Percentiles rank a stretch among this genome's conserved stretches.
Conservation (phyloP, 2,797 vertebrate species). For the Pseudopleuronectes americanus region DNA sequence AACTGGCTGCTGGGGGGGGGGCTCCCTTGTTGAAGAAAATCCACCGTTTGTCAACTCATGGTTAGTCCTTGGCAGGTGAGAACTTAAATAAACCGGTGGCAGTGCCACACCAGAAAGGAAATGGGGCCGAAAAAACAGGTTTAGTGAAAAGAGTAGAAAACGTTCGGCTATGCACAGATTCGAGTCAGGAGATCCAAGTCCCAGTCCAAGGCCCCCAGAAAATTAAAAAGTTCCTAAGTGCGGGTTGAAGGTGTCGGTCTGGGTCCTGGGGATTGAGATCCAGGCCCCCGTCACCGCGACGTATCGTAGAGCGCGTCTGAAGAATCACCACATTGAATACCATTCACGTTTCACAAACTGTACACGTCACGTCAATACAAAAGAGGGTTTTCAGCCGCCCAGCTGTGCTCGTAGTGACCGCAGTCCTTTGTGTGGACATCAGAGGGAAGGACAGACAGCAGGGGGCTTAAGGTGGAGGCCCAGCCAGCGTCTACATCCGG, state of each 20-base stretch:
- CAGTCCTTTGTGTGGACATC: conserved; percentile 54
- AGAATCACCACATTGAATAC: conserved; percentile 75
- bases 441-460: conserved; percentile 34
- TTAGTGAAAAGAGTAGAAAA: neutral
- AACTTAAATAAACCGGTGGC: conserved; percentile 41
- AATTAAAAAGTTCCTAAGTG: conserved; percentile 32
- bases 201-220: conserved; percentile 31
- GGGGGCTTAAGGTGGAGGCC: conserved; percentile 4
- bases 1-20: conserved; percentile 36
- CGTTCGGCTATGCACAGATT: no score
- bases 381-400: conserved; percentile 55
- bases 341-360: conserved; percentile 80
- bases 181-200: conserved; percentile 41
- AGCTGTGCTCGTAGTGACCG: conserved; percentile 63
- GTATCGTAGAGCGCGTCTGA: conserved; percentile 54
- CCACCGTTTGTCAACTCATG: conserved; percentile 26
- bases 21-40: conserved; percentile 11
- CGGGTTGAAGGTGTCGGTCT: conserved; percentile 43
- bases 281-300: no score
- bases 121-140: conserved; percentile 19
- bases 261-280: conserved; percentile 82
- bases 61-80: conserved; percentile 57
- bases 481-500: conserved; percentile 70
- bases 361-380: conserved; percentile 75
- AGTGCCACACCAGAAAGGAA: conserved; percentile 16